Evolutionary conservation across 2,797 vertebrate species (phyloP), one percentile per base, ranked within the genome.

Genomic region (Falco rusticolus): DNA sequence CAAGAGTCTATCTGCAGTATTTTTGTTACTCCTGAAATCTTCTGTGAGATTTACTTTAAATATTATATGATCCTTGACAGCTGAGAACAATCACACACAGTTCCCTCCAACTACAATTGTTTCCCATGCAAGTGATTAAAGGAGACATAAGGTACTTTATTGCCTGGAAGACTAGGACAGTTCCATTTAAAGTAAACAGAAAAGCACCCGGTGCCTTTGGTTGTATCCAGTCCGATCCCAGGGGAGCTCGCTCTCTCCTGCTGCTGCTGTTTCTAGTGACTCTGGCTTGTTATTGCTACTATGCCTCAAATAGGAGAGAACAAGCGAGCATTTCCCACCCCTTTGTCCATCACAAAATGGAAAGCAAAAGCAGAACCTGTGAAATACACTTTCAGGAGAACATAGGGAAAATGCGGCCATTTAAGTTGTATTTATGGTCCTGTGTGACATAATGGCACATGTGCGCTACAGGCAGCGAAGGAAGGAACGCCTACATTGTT

Each of bases 181-280:
- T 57, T 83, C 37, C 21, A 59, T 80, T 88, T 72, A 66, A 78
- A 91, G 17, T 4, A 48, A 70, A 16, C 3, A n/a, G 41, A 86
- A 79, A 80, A 33, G 16, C 7, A 69, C n/a, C 34, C 4, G 0
- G 7, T 84, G 18, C 21, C 53, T 90, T 82, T 0, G 0, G n/a
- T 50, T 24, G 11, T 39, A 37, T 60, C 19, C 56, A 87, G n/a
- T 17, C 41, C 80, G 56, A 68, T 74, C 50, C 43, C 60, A 53
- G 39, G 37, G n/a, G 19, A 89, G 18, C 5, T 43, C 12, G 6
- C 12, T 84, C 50, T 76, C 50, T 76, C 47, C 34, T 84, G 1
- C 65, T 89, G 19, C 14, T 84, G 26, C 5, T 70, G 34, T 37
- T 79, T 82, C 76, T 21, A 13, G 21, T 59, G 26, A 65, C 47